These are phyloP conservation scores for Scaptomyza tumidula DNA, from an alignment of 2,888 invertebrate genomes.

Conservation along the genomic window DNA sequence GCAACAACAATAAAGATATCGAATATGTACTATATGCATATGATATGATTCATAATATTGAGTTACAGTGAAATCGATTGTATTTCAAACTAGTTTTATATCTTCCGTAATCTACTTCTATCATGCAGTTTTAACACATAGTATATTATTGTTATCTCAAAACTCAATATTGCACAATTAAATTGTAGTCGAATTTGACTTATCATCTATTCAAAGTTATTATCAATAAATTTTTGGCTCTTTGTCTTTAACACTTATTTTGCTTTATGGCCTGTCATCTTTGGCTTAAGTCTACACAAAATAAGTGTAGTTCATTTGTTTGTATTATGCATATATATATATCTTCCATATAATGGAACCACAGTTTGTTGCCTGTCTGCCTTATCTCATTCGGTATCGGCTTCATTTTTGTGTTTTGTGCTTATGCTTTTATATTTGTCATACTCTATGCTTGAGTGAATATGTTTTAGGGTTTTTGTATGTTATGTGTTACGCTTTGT, in stretches of 20 bases:
- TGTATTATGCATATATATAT: background rate
- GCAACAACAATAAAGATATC: background rate
- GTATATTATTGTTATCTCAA: background rate
- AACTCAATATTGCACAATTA: background rate
- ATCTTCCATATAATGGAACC: background rate
- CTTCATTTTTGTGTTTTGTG: background rate
- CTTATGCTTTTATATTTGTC: background rate
- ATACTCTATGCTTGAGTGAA: conserved; percentile 6
- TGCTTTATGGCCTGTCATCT: conserved; percentile 7
- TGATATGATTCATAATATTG: background rate
- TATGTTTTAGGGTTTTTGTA: background rate
- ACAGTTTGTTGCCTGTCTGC: conserved; percentile 3
- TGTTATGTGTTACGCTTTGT: conserved; percentile 1
- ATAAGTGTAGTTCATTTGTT: no score
- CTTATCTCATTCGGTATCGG: conserved; percentile 4
- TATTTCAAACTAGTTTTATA: background rate
- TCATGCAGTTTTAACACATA: background rate
- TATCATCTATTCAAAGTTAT: background rate
- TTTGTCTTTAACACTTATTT: background rate
- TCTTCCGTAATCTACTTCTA: conserved; percentile 4
- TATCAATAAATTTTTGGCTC: background rate
- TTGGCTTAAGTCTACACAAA: background rate
- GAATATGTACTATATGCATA: background rate
- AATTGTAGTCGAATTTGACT: conserved; percentile 7
- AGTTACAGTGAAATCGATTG: background rate